Base-by-base conservation (phyloP, 2,888 invertebrate genomes). In the Epirrhoe alternata region DNA sequence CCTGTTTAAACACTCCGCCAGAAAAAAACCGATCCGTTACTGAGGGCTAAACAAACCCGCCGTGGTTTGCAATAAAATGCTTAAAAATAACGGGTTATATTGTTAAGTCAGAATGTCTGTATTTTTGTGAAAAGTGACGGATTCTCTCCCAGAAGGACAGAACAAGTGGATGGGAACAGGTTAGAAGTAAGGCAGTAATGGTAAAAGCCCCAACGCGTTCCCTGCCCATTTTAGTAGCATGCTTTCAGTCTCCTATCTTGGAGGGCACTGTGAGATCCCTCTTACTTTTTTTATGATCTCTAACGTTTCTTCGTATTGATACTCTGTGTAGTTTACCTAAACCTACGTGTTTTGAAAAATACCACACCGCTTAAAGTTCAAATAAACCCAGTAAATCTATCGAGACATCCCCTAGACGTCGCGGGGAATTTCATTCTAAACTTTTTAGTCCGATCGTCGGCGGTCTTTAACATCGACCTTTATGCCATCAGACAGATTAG, bases 1-100 rank as follows among this genome's bases (percentile, higher is more conserved):
- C 66, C 66, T 73, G 64, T 66, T 57, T 56, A 74, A 74, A 72
- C 69, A 72, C 62, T 66, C 24, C 38, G 45, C 7, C 38, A 59
- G 55, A 58, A 62, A 63, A 58, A 64, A 66, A 71, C 24, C 42
- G 59, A 59, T 45, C 63, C 56, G 54, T 57, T 59, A 61, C 33
- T 35, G 31, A 66, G 54, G 55, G 59, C 59, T 59, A 35, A 63
- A 63, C 62, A 66, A 62, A 63, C 62, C 6, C 42, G 31, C 17
- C 42, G 33, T 17, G 62, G 45, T 62, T 64, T 55, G 50, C 51
- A 58, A 61, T 66, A 53, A 65, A 66, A 58, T 59, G 47, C 54
- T 30, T 14, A 35, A 14, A 55, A 63, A 66, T 59, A 47, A 55
- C 7, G 24, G 45, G 5, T 60, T 51, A 24, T 53, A 61, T 52